phyloP scores from a whole-genome alignment of 2,888 invertebrate species.

The Brachyptera putata region DNA sequence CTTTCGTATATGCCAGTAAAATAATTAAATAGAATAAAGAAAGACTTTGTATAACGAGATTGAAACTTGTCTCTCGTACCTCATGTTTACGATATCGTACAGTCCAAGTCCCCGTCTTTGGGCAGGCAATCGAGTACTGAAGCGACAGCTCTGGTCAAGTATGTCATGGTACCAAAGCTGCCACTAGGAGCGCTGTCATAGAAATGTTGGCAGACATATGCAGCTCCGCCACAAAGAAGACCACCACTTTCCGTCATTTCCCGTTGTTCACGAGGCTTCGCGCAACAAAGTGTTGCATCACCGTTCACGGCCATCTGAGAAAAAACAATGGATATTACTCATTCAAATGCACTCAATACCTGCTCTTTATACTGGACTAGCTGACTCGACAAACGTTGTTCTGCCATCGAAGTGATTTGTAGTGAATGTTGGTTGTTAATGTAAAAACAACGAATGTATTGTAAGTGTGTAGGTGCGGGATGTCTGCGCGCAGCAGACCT shows the following conservation, averaged over 20 bases:
- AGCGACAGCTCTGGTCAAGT: conserved; percentile 81
- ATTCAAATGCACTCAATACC: no score
- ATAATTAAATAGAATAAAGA: no score
- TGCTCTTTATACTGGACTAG: no score
- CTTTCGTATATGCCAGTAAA: no score
- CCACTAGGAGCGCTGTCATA: conserved; percentile 99
- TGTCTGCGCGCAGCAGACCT: no score
- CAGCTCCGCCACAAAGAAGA: conserved; percentile 84
- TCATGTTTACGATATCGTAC: conserved; percentile 57
- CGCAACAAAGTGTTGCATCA: conserved; percentile 91
- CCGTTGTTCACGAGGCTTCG: conserved; percentile 63
- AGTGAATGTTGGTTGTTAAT: no score
- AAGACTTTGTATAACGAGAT: no score
- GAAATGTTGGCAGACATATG: conserved; percentile 93
- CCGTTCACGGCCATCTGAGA: conserved; percentile 79
- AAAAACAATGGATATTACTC: conserved; percentile 26
- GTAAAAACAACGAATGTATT: no score
- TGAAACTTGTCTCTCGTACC: no score
- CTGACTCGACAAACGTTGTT: no score
- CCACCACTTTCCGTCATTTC: conserved; percentile 58
- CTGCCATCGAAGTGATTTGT: no score
- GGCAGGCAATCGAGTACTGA: conserved; percentile 69
- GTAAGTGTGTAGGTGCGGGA: no score
- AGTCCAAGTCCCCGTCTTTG: conserved; percentile 73
- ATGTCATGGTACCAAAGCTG: conserved; percentile 96